Base-by-base conservation (phyloP, 2,113 vertebrate genomes). In the Nycticorax nycticorax region DNA sequence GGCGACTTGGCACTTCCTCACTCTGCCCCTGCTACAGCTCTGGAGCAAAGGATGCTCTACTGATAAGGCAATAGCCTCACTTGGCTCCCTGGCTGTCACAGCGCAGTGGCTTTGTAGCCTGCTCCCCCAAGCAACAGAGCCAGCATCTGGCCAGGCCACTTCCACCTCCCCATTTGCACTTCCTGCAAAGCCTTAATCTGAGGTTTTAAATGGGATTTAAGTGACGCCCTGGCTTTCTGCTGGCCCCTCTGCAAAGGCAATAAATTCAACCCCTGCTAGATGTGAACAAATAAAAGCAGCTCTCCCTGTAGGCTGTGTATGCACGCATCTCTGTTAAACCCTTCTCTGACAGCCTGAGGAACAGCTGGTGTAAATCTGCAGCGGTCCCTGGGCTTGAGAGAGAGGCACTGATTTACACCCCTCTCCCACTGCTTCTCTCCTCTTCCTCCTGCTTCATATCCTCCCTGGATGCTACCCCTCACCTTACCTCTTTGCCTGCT, bases 231-330 rank as follows among this genome's bases (percentile, higher is more conserved):
- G 72, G 22, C 41, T 84, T 92, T 89, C 86, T 81, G 53, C 93
- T 93, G 78, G 63, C 80, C 45, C 14, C 35, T 93, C 73, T 92
- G 91, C 69, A 88, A 78, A 73, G 57, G 88, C 86, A 89, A 74
- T 89, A 91, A 96, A 94, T 92, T 75, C 74, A 92, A 10, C 28
- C 66, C 62, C 53, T 76, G 66, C 66, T 82, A 79, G 81, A 95
- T 85, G 64, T 33, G 55, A 83, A 85, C 82, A 95, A 90, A 96
- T 91, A 86, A 91, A 91, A 97, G 91, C 76, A 96, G 82, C 67
- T 96, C 72, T 96, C 50, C 72, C 67, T 67, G 50, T 68, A 88
- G 88, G 60, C 88, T 85, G 6, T 64, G 78, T 63, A 10, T n/a
- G 74, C 56, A 68, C 0, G 4, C 57, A 93, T 85, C 93, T 62